Percentiles rank a stretch among this genome's conserved stretches.
phyloP scores from a whole-genome alignment of 2,113 vertebrate genomes.

The Nycticebus coucang region DNA sequence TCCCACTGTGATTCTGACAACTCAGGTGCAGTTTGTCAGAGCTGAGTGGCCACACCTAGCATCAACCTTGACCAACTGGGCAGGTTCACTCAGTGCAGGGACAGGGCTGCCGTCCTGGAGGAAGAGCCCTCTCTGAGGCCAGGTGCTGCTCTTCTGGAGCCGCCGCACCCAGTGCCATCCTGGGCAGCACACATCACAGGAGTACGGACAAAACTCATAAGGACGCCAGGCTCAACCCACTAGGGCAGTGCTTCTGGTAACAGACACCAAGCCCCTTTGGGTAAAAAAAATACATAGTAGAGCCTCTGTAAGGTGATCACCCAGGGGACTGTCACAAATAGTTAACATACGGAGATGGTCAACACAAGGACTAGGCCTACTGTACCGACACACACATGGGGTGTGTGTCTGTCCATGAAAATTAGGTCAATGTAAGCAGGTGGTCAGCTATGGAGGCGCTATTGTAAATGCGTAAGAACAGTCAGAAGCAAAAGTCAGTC shows the following conservation, averaged over 20 bases:
- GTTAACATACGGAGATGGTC: too few relatives aligned
- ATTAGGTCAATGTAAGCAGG: too few relatives aligned
- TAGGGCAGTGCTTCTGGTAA: background rate
- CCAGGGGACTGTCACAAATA: too few relatives aligned
- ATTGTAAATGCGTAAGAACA: background rate
- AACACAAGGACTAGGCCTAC: too few relatives aligned
- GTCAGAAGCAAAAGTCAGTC: background rate
- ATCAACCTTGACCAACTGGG: background rate
- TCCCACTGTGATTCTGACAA: background rate
- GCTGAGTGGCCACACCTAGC: accelerated
- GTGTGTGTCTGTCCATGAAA: too few relatives aligned
- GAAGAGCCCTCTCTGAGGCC: background rate
- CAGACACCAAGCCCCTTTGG: too few relatives aligned
- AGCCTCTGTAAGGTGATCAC: too few relatives aligned
- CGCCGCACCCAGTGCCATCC: accelerated
- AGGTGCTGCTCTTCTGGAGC: accelerated
- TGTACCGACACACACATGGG: too few relatives aligned
- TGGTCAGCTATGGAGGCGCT: too few relatives aligned
- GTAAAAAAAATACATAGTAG: background rate
- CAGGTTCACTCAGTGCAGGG: background rate
- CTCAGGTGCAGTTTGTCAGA: background rate
- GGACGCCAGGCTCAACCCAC: accelerated
- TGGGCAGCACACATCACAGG: accelerated
- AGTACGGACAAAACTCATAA: background rate
- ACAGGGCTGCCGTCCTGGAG: background rate